phyloP scores from a whole-genome alignment of 2,113 vertebrate species.

The Engystomops pustulosus region DNA sequence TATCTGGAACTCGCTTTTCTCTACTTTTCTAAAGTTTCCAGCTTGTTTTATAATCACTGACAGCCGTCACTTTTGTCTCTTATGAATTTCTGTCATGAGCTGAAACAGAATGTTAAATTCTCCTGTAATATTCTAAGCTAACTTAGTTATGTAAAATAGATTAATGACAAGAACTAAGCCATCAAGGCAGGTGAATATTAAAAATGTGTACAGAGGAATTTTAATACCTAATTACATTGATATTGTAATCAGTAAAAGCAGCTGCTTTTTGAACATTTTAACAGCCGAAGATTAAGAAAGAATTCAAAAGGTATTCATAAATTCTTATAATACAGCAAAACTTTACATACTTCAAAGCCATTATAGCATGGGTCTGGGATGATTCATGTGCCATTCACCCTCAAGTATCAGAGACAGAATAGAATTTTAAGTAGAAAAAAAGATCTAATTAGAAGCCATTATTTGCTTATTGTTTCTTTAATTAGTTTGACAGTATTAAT shows the following conservation, averaged over 20 bases:
- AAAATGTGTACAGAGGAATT: conserved; percentile 65
- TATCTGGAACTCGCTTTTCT: background rate
- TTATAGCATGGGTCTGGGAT: conserved; percentile 76
- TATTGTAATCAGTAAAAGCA: conserved; percentile 65
- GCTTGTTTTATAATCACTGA: conserved; percentile 21
- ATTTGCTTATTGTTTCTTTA: conserved; percentile 71
- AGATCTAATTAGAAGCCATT: conserved; percentile 72
- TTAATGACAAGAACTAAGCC: conserved; percentile 57
- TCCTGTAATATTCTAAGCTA: conserved; percentile 26
- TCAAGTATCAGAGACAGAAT: conserved; percentile 74
- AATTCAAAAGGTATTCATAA: conserved; percentile 77
- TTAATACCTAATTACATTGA: conserved; percentile 62
- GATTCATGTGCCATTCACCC: conserved; percentile 80
- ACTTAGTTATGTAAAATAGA: conserved; percentile 58
- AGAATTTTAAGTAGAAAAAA: conserved; percentile 71
- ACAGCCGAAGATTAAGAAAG: conserved; percentile 63
- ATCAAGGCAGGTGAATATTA: conserved; percentile 68
- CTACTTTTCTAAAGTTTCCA: conserved; percentile 1
- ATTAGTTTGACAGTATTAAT: conserved; percentile 69
- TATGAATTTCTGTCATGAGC: conserved; percentile 36
- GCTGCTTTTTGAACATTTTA: conserved; percentile 59
- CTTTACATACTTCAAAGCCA: conserved; percentile 79
- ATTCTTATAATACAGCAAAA: conserved; percentile 77
- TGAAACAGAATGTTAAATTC: conserved; percentile 48
- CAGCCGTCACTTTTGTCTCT: conserved; percentile 35